Conservation (phyloP, 2,888 invertebrate species). For the Rhopalosiphum nymphaeae region DNA sequence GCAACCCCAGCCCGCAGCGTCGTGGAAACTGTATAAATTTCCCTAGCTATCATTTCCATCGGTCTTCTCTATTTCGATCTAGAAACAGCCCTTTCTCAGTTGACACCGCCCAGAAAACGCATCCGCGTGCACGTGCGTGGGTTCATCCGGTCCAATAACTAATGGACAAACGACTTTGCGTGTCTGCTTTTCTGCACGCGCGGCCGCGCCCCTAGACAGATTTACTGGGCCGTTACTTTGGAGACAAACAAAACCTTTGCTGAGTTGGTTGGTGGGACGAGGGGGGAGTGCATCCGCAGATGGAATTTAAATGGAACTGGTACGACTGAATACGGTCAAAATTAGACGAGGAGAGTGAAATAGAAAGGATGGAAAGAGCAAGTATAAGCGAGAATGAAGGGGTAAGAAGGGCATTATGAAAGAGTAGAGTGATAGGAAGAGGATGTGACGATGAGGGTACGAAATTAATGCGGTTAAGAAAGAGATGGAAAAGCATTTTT, state of each 20-base stretch:
- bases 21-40: constrained; percentile 1
- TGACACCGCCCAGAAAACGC: constrained; percentile 5
- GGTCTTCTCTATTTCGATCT: background rate
- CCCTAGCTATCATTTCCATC: background rate
- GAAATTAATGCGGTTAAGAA: background rate
- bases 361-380: background rate
- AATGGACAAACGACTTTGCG: constrained; percentile 38
- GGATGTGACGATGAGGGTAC: background rate
- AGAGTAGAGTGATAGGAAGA: background rate
- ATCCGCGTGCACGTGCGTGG: background rate
- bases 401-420: background rate
- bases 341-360: background rate
- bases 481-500: background rate
- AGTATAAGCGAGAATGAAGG: background rate
- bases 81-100: background rate
- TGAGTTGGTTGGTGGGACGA: background rate
- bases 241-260: constrained; percentile 38
- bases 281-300: background rate
- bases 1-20: background rate
- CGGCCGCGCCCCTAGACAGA: constrained; percentile 15
- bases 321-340: background rate
- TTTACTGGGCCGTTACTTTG: constrained; percentile 38
- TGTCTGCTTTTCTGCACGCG: background rate
- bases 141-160: constrained; percentile 53
- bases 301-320: constrained; percentile 48